These are phyloP conservation scores for Ceryle rudis DNA, from an alignment of 2,797 vertebrate genomes.

Conservation along the genomic window DNA sequence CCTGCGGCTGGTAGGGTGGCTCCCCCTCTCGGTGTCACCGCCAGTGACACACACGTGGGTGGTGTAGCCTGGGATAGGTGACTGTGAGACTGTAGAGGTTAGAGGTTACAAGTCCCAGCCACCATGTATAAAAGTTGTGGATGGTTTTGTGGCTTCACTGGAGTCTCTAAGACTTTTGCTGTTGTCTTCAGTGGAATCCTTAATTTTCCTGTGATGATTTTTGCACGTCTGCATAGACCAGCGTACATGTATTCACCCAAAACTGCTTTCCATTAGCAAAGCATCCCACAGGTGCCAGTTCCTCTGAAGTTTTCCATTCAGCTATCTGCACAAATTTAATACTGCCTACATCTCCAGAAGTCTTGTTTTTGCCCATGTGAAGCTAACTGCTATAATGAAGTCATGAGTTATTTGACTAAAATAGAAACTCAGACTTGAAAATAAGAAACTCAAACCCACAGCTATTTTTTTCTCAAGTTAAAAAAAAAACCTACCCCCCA, in stretches of 20 bases:
- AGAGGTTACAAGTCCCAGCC: not conserved
- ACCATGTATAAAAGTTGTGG: not conserved
- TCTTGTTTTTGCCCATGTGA: conserved; percentile 37
- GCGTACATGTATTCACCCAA: not conserved
- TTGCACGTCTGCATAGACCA: not conserved
- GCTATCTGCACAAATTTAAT: not conserved
- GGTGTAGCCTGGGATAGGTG: not conserved
- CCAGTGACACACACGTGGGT: not conserved
- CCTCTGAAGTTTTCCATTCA: conserved; percentile 37
- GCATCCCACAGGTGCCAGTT: not conserved
- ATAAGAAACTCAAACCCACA: conserved; percentile 50
- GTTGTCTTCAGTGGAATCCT: not conserved
- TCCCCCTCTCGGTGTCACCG: not conserved
- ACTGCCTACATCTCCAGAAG: not conserved
- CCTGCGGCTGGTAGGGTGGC: too few relatives aligned
- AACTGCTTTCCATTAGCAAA: not conserved
- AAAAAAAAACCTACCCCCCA: not conserved
- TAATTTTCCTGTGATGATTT: not conserved
- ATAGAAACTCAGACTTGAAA: conserved; percentile 38
- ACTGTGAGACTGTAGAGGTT: not conserved
- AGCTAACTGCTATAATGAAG: conserved; percentile 19
- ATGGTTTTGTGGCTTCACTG: not conserved
- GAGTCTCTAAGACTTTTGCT: not conserved
- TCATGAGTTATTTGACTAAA: conserved; percentile 47
- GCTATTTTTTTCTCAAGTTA: conserved; percentile 2